Evolutionary conservation across 1,140 invertebrate species (phyloP).

Genomic region (Teleogryllus occipitalis): DNA sequence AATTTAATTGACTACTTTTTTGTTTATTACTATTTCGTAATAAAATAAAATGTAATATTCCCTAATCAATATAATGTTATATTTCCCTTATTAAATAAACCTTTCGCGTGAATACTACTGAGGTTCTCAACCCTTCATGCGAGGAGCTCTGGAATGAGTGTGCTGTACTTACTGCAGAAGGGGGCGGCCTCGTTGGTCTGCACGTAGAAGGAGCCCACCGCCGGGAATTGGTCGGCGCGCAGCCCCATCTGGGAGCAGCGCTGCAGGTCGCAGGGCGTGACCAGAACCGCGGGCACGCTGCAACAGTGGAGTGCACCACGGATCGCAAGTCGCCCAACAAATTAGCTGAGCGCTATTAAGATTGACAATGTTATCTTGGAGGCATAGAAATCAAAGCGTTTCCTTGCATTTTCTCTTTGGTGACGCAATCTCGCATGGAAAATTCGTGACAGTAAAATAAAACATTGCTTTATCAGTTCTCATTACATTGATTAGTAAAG

Average conservation of each 20-base stretch:
- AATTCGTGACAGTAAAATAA: too few species aligned
- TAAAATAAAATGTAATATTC: too few species aligned
- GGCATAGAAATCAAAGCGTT: neutral
- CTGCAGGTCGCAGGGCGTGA: slow-evolving; percentile 25
- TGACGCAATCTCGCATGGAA: neutral
- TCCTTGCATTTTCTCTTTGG: neutral
- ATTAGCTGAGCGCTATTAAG: too few species aligned
- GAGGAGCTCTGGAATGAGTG: too few species aligned
- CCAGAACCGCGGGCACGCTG: slow-evolving; percentile 16
- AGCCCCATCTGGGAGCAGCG: slow-evolving; percentile 31
- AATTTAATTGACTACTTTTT: too few species aligned
- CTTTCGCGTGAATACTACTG: too few species aligned
- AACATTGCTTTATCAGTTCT: too few species aligned
- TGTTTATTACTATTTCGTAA: too few species aligned
- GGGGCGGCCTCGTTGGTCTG: neutral
- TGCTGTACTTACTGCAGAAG: slow-evolving; percentile 12
- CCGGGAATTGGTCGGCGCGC: neutral
- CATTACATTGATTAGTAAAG: too few species aligned
- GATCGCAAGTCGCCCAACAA: neutral
- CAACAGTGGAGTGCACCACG: neutral
- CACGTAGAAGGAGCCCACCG: slow-evolving; percentile 7
- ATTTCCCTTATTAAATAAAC: too few species aligned
- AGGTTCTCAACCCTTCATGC: too few species aligned
- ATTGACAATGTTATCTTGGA: neutral
- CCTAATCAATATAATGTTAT: too few species aligned